These are phyloP conservation scores for Periophthalmus magnuspinnatus DNA, from an alignment of 2,797 vertebrate genomes.

Conservation along the genomic window DNA sequence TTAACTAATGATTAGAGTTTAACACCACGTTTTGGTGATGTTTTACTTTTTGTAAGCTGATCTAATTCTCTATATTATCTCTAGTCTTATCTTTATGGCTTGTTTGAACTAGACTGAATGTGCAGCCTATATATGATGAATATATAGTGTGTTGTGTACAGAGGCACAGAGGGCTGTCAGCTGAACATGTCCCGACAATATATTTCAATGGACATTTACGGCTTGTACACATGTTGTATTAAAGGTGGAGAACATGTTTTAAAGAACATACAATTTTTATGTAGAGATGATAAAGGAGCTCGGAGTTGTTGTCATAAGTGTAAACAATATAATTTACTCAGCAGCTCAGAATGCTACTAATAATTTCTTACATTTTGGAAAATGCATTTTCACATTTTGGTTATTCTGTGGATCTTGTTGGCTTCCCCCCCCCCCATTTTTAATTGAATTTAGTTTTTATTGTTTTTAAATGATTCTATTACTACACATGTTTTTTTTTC, in stretches of 20 bases:
- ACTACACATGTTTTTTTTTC: neutral
- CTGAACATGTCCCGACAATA: conserved; percentile 7
- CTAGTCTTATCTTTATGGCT: neutral
- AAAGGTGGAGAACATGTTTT: neutral
- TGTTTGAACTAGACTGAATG: neutral
- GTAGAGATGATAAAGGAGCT: no score
- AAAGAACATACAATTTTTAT: no score
- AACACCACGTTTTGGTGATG: neutral
- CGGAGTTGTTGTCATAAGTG: no score
- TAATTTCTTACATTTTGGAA: no score
- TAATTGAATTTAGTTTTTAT: neutral
- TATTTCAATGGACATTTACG: neutral
- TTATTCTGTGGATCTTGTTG: no score
- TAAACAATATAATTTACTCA: no score
- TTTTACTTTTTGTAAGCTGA: neutral
- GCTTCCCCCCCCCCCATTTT: neutral
- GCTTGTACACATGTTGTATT: neutral
- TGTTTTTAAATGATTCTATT: neutral
- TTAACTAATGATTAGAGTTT: neutral
- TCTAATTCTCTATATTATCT: neutral
- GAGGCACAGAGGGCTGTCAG: neutral
- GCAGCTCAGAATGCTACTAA: no score
- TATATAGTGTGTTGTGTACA: neutral
- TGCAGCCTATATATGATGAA: neutral
- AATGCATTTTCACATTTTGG: no score